These are phyloP conservation scores for Tupaia chinensis DNA, from an alignment of 2,113 vertebrate genomes.

Conservation along the genomic window DNA sequence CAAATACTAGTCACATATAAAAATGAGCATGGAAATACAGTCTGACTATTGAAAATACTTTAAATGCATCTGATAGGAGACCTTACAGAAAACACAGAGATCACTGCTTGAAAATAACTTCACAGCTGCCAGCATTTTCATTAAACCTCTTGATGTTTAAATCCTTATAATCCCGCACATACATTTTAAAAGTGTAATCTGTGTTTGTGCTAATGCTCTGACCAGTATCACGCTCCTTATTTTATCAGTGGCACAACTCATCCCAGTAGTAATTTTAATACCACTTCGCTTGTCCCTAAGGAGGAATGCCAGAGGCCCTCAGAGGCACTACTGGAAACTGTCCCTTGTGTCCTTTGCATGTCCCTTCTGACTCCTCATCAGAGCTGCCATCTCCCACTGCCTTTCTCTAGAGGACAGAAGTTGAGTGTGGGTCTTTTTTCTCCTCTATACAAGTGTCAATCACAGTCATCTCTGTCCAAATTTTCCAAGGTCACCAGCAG, in stretches of 20 bases:
- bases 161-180: not conserved
- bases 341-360: not conserved
- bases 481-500: conserved; percentile 92
- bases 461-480: conserved; percentile 78
- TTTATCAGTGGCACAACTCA: not conserved
- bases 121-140: not conserved
- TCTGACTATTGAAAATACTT: conserved; percentile 49
- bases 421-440: not conserved
- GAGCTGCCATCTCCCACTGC: not conserved
- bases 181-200: not conserved
- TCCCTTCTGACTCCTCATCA: not conserved
- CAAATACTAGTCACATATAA: not conserved
- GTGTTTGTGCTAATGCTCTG: not conserved
- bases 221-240: not conserved
- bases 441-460: conserved; percentile 14
- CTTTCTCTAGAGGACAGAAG: not conserved
- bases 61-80: conserved; percentile 28
- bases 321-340: not conserved
- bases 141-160: conserved; percentile 13
- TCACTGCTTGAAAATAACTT: conserved; percentile 6
- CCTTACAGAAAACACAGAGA: not conserved
- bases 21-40: not conserved
- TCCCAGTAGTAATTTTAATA: not conserved
- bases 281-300: not conserved
- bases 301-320: not conserved